These are phyloP conservation scores for Paramisgurnus dabryanus DNA, from an alignment of 2,113 vertebrate genomes.

Conservation along the genomic window DNA sequence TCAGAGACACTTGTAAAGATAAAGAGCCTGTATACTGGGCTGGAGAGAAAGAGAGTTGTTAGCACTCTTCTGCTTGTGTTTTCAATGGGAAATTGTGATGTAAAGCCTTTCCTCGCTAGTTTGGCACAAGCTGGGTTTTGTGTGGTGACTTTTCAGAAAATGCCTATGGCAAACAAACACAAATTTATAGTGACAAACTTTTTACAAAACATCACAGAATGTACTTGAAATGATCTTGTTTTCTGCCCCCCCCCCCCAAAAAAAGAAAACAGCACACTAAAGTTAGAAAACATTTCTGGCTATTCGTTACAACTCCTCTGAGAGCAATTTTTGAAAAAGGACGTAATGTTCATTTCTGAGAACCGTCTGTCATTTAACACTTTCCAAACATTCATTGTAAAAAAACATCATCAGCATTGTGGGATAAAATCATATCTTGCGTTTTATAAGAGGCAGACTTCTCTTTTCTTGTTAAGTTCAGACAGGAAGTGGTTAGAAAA, in stretches of 20 bases:
- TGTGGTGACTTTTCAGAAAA: slow-evolving; percentile 26
- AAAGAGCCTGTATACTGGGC: slow-evolving; percentile 5
- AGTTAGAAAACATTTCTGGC: slow-evolving; percentile 34
- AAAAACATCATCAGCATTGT: slow-evolving; percentile 5
- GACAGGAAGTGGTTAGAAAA: neutral
- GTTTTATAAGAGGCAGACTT: slow-evolving; percentile 1
- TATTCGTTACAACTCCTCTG: slow-evolving; percentile 28
- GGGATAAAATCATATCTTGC: slow-evolving; percentile 3
- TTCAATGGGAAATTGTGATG: slow-evolving; percentile 29
- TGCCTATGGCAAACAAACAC: slow-evolving; percentile 14
- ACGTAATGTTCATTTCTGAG: slow-evolving; percentile 8
- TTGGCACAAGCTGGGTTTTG: slow-evolving; percentile 35
- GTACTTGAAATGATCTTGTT: slow-evolving; percentile 45
- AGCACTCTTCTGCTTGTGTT: slow-evolving; percentile 42
- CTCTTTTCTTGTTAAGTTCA: slow-evolving; percentile 5
- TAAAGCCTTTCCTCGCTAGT: slow-evolving; percentile 39
- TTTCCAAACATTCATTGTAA: slow-evolving; percentile 20
- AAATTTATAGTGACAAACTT: neutral
- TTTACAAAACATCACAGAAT: slow-evolving; percentile 13
- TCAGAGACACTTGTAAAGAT: slow-evolving; percentile 33
- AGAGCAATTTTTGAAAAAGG: slow-evolving; percentile 45
- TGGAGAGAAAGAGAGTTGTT: slow-evolving; percentile 25
- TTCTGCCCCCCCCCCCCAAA: neutral
- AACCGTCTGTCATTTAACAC: slow-evolving; percentile 1
- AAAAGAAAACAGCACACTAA: slow-evolving; percentile 2